Evolutionary conservation across 2,113 vertebrate genomes (phyloP).

Genomic region (Calidris pugnax): DNA sequence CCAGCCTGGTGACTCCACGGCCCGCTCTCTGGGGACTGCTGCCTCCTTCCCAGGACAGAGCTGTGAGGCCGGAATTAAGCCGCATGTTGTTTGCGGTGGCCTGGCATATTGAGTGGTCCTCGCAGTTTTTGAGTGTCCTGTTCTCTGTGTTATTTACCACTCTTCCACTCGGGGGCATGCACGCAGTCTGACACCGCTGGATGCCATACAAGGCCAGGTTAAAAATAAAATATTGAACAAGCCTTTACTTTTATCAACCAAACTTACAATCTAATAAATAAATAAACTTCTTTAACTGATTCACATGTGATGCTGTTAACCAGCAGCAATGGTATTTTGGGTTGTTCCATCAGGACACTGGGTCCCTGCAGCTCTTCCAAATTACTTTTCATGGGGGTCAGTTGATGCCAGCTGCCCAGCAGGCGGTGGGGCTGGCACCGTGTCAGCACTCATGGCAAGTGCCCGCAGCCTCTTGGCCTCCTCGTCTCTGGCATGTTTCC

Average conservation of each 20-base stretch:
- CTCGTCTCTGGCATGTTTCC: not conserved
- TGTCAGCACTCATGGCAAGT: rapidly evolving
- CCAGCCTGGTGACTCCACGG: not conserved
- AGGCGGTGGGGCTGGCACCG: not conserved
- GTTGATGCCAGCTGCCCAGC: too few relatives aligned
- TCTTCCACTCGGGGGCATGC: not conserved
- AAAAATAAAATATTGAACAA: not conserved
- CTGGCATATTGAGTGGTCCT: not conserved
- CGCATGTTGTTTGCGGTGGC: not conserved
- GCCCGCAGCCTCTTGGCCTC: not conserved
- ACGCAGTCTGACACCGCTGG: not conserved
- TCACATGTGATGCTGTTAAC: not conserved
- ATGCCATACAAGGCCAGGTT: not conserved
- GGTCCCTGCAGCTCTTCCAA: not conserved
- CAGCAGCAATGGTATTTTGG: not conserved
- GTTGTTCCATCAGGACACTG: not conserved
- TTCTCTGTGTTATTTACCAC: not conserved
- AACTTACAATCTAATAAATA: not conserved
- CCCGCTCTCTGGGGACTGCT: not conserved
- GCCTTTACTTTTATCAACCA: not conserved
- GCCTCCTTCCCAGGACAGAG: not conserved
- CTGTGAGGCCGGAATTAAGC: not conserved
- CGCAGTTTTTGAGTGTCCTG: not conserved
- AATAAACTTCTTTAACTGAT: not conserved
- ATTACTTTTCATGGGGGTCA: too few relatives aligned